A percentile compares a stretch with the other conserved stretches of the same genome.
These are phyloP conservation scores for Aphidius colemani DNA, from an alignment of 2,888 invertebrate genomes.

Conservation along the genomic window DNA sequence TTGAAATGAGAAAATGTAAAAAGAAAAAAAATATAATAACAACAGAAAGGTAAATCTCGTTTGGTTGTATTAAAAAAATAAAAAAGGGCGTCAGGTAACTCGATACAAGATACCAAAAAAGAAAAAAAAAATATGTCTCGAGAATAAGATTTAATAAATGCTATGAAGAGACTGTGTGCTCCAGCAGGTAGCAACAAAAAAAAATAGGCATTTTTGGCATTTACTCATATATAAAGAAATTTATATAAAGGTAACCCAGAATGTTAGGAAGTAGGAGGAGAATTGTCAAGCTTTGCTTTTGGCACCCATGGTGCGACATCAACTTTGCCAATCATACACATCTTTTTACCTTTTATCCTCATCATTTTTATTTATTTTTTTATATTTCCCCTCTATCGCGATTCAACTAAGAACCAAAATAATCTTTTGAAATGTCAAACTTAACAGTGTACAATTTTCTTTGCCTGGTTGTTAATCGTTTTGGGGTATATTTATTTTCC, in stretches of 20 bases:
- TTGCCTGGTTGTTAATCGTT: slow-evolving; percentile 5
- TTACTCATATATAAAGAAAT: slow-evolving; percentile 6
- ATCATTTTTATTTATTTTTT: not conserved
- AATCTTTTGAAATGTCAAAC: slow-evolving; percentile 24
- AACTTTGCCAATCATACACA: not conserved
- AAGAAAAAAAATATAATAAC: slow-evolving; percentile 1
- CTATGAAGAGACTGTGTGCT: slow-evolving; percentile 21
- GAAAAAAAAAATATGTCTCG: slow-evolving; percentile 34
- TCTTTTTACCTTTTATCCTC: not conserved
- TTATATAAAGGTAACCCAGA: no score
- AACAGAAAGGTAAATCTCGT: slow-evolving; percentile 3
- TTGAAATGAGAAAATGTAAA: no score
- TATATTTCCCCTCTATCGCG: no score
- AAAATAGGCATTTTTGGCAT: slow-evolving; percentile 24
- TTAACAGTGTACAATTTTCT: slow-evolving; percentile 5
- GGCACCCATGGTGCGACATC: no score
- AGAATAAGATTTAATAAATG: slow-evolving; percentile 56
- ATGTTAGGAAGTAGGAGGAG: no score
- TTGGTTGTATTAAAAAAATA: slow-evolving; percentile 5
- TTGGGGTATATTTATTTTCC: no score
- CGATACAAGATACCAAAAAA: slow-evolving; percentile 38
- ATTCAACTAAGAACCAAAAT: no score
- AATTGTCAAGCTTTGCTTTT: no score
- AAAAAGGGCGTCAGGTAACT: slow-evolving; percentile 39
- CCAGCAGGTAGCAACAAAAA: not conserved